Evolutionary conservation across 1,140 invertebrate genomes (phyloP), one percentile per base, ranked within the genome.

Genomic region (Harpegnathos saltator): DNA sequence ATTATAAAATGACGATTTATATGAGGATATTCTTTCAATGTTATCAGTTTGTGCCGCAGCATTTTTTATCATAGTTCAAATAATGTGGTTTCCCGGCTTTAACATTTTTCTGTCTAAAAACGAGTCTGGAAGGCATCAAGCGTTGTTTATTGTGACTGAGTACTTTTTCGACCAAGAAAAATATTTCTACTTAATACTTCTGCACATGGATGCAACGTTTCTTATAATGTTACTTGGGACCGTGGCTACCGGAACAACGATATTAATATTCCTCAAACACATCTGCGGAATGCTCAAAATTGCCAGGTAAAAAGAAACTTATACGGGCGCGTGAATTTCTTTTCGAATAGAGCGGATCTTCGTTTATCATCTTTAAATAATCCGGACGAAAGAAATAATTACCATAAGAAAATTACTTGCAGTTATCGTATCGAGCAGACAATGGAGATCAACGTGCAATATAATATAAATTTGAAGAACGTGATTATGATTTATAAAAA

Each of bases 281-380:
- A 56, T 9, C 12, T 74, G 71, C 17, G 71, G 71, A 74, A n/a
- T 74, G 19, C 61, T 74, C 12, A 61, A n/a, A 44, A 19, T 74
- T 17, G 56, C 71, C 22, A 44, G 56, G 56, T 74, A 1, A 61
- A 58, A 17, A 58, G 58, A 33, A 7, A 33, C 1, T 7, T 38
- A 58, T 22, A 1, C 22, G 17, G 38, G 7, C 3, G 11, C 9
- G 38, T 44, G 11, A 44, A 33, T 5, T 33, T 33, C n/a, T n/a
- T 44, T 44, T 44, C 9, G 11, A 5, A 9, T 9, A 0, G 1
- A 44, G 22, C 4, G 11, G 38, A 44, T 44, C 11, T 44, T 9
- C 38, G 0, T 44, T 33, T 33, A 33, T 33, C 5, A 33, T 33
- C 29, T 33, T 33, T 33, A 33, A 33, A 3, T 5, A 33, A 33